Evolutionary conservation across 30 jellyfish, hydroid and myxozoan genomes (phyloP).

Genomic region (Pelagia noctiluca): DNA sequence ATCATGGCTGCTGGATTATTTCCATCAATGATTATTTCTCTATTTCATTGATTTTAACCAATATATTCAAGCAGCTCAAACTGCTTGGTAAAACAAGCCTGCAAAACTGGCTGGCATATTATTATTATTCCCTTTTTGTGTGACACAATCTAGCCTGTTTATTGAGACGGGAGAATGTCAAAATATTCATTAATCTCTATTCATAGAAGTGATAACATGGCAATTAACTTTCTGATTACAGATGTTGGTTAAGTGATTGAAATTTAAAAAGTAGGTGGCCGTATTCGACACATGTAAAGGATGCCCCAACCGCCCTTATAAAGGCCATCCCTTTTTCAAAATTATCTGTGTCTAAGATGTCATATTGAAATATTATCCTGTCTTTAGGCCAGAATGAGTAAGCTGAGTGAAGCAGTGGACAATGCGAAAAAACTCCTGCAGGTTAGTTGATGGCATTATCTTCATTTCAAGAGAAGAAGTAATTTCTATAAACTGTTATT

Average conservation of each 20-base stretch:
- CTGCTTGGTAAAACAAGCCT: too few relatives aligned
- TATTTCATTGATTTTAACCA: too few relatives aligned
- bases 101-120: too few relatives aligned
- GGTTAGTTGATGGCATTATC: conserved; percentile 11
- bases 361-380: background rate
- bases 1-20: too few relatives aligned
- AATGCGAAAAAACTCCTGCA: conserved; percentile 67
- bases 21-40: too few relatives aligned
- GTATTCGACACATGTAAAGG: background rate
- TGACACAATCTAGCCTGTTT: too few relatives aligned
- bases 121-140: too few relatives aligned
- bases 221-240: too few relatives aligned
- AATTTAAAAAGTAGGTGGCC: background rate
- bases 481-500: background rate
- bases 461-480: background rate
- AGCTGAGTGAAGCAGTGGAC: conserved; percentile 66
- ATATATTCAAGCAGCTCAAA: too few relatives aligned
- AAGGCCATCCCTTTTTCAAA: background rate
- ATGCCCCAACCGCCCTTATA: background rate
- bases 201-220: background rate
- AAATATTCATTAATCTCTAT: too few relatives aligned
- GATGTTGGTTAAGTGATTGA: background rate
- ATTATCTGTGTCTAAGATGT: background rate
- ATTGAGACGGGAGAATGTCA: too few relatives aligned
- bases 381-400: conserved; percentile 56